These are phyloP conservation scores for Psilopogon haemacephalus DNA, from an alignment of 2,113 vertebrate species.

Conservation along the genomic window DNA sequence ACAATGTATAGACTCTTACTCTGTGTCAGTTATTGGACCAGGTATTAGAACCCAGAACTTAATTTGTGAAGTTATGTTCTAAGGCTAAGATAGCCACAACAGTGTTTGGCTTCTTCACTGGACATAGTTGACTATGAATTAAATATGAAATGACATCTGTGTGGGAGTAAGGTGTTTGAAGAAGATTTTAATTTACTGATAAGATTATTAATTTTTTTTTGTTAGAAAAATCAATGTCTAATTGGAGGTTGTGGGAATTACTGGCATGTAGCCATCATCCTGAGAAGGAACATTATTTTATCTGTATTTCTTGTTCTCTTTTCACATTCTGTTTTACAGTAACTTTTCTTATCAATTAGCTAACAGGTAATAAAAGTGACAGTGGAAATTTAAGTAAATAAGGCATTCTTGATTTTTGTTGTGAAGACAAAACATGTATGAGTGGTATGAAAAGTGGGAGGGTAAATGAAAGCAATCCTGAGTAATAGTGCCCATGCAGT, in stretches of 20 bases:
- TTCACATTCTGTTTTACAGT: background rate
- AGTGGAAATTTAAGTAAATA: background rate
- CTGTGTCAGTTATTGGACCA: background rate
- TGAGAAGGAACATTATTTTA: background rate
- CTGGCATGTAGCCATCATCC: background rate
- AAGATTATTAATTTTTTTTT: background rate
- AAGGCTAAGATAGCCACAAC: background rate
- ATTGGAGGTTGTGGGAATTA: background rate
- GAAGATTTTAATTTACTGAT: background rate
- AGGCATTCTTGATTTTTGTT: background rate
- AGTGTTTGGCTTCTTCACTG: background rate
- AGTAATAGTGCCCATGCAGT: background rate
- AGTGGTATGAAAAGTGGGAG: background rate
- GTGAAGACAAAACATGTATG: background rate
- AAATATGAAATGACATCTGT: background rate
- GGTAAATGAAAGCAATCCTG: background rate
- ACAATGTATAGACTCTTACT: background rate
- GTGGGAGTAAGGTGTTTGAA: background rate
- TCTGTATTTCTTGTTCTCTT: background rate
- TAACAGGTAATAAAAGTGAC: background rate
- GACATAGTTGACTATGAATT: background rate
- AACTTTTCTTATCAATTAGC: background rate
- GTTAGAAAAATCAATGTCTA: background rate
- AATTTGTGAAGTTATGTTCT: background rate
- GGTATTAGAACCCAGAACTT: background rate